phyloP scores from a whole-genome alignment of 2,113 vertebrate genomes.

The Forbesichthys agassizii region DNA sequence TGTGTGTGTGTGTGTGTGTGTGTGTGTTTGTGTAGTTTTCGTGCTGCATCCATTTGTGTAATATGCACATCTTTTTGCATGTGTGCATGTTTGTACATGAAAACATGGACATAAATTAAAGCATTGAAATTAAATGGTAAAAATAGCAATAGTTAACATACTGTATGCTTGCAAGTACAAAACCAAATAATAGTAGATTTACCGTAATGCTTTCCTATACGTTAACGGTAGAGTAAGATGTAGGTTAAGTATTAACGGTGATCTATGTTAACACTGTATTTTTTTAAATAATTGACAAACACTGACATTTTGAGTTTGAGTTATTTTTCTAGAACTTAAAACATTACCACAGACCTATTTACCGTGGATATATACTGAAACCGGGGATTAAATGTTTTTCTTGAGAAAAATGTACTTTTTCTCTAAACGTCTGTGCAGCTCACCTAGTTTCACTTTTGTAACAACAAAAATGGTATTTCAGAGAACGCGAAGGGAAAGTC shows the following conservation, averaged over 20 bases:
- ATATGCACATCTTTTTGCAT: too few relatives aligned
- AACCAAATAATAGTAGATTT: too few relatives aligned
- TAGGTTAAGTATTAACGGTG: too few relatives aligned
- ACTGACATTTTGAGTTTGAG: background rate
- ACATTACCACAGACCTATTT: background rate
- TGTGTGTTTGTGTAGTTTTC: background rate
- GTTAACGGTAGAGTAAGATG: too few relatives aligned
- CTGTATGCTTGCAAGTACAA: too few relatives aligned
- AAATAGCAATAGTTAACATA: background rate
- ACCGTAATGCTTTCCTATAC: too few relatives aligned
- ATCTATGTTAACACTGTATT: background rate
- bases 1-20: background rate
- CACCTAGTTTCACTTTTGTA: slow-evolving; percentile 29
- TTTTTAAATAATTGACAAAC: background rate
- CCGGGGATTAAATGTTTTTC: slow-evolving; percentile 1
- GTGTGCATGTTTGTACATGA: too few relatives aligned
- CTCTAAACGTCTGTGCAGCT: slow-evolving; percentile 5
- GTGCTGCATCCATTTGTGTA: too few relatives aligned
- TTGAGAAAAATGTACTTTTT: background rate
- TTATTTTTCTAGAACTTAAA: background rate
- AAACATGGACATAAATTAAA: too few relatives aligned
- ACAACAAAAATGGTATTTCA: slow-evolving; percentile 12
- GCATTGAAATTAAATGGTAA: background rate
- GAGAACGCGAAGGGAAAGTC: slow-evolving; percentile 38
- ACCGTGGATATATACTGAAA: background rate